Evolutionary conservation across 2,113 vertebrate genomes (phyloP), one percentile per base, ranked within the genome.

Genomic region (Alligator sinensis): DNA sequence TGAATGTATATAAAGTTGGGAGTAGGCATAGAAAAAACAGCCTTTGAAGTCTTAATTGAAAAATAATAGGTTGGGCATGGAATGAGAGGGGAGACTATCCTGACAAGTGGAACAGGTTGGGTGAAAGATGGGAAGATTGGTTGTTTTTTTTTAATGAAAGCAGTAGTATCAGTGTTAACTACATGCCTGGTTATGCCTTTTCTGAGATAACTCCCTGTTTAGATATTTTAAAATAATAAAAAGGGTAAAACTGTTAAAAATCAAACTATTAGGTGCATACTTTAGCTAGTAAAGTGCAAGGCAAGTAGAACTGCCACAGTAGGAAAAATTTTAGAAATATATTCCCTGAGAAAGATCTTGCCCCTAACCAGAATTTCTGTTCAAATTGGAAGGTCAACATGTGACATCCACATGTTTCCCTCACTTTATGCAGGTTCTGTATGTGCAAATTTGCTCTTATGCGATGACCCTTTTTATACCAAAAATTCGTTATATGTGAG

Each of bases 11-110:
- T 38, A 47, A 22, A 47, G 24, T 58, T 87, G 89, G 95, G 87
- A 97, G 30, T 12, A 83, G 75, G 74, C 84, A 94, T 25, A 57
- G 88, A 80, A 78, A 27, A 28, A 60, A 77, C 80, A 92, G 77
- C 60, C 38, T 95, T 93, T 93, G 85, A 90, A 84, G 76, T 55
- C n/a, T 89, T 72, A 79, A 9, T 55, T 80, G 64, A 90, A 90
- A 86, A 83, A 19, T 13, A 80, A 54, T 6, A 17, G 61, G 74
- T 60, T 93, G 79, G 78, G n/a, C 14, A 30, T 2, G n/a, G 82
- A 78, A 38, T 3, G 9, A 76, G 28, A 34, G 25, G 58, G 11
- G 21, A 28, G 57, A 57, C 14, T 27, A 58, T 64, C 63, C 54
- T 54, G 61, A 89, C 77, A 78, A 92, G 78, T 55, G 75, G 79